These are phyloP conservation scores for Anastrepha ludens DNA, from an alignment of 1,140 invertebrate genomes.

Conservation along the genomic window DNA sequence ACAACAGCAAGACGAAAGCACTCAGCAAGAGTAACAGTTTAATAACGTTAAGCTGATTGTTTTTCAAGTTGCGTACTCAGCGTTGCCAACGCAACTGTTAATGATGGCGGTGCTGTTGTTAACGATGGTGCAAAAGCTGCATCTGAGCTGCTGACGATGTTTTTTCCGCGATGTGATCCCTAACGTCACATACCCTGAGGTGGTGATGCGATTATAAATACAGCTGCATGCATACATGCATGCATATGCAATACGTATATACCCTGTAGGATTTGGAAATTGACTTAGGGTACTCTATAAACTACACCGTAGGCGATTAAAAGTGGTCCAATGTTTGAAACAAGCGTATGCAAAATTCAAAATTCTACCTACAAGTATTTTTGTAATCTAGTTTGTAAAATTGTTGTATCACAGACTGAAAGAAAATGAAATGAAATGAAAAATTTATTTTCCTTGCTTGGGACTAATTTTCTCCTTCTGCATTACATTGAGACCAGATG, in stretches of 20 bases:
- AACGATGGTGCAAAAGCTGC: background rate
- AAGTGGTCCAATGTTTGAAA: too few species aligned
- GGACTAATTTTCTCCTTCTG: too few species aligned
- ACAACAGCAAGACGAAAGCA: background rate
- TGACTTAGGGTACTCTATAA: too few species aligned
- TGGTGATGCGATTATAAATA: slow-evolving; percentile 28
- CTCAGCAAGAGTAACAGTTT: slow-evolving; percentile 20
- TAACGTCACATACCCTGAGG: background rate
- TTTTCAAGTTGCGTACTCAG: slow-evolving; percentile 22
- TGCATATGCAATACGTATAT: background rate
- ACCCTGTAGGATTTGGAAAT: too few species aligned
- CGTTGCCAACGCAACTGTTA: slow-evolving; percentile 35
- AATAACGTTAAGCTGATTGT: slow-evolving; percentile 2
- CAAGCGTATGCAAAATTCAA: too few species aligned
- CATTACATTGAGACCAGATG: too few species aligned
- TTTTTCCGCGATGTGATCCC: background rate
- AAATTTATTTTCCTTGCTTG: too few species aligned
- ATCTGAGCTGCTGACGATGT: slow-evolving; percentile 1
- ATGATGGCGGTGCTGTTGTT: background rate
- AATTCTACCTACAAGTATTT: too few species aligned
- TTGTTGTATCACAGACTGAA: too few species aligned
- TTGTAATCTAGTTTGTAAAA: too few species aligned
- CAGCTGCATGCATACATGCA: background rate
- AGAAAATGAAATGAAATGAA: too few species aligned
- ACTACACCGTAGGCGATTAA: too few species aligned